These are phyloP conservation scores for Phrynocephalus versicolor DNA, from an alignment of 2,113 vertebrate genomes.

Conservation along the genomic window DNA sequence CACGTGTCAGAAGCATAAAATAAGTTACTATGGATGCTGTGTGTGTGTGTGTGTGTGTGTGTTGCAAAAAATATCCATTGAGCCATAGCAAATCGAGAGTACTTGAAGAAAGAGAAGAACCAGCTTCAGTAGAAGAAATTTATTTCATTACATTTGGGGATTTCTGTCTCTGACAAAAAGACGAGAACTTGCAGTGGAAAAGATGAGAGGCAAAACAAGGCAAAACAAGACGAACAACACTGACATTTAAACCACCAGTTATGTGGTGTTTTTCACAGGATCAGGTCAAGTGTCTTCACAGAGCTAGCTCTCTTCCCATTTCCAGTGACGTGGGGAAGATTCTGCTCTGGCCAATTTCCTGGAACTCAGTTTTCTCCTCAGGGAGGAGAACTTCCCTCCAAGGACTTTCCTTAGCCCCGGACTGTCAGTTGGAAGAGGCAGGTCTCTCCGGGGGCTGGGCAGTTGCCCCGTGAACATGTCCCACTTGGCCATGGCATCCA, in stretches of 20 bases:
- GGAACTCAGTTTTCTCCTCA: constrained; percentile 68
- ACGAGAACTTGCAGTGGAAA: neutral
- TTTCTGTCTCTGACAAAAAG: constrained; percentile 22
- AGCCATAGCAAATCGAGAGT: neutral
- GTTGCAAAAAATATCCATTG: too few species aligned
- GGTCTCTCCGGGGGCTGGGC: constrained; percentile 54
- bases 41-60: too few species aligned
- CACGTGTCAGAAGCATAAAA: neutral
- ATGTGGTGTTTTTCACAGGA: neutral
- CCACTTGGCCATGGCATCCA: constrained; percentile 70
- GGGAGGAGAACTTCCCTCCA: constrained; percentile 72
- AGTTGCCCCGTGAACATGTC: constrained; percentile 73
- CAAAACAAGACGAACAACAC: neutral
- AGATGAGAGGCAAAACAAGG: neutral
- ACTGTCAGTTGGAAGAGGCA: constrained; percentile 53
- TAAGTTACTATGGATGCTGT: too few species aligned
- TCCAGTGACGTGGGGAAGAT: constrained; percentile 51
- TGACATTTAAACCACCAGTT: neutral
- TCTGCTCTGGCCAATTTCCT: constrained; percentile 65
- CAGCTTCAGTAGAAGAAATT: constrained; percentile 49
- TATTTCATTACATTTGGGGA: constrained; percentile 54
- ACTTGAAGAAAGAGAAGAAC: neutral
- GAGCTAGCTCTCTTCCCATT: constrained; percentile 62
- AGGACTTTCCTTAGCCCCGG: constrained; percentile 65
- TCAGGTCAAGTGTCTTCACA: neutral